Evolutionary conservation across 2,113 vertebrate species (phyloP), one percentile per base, ranked within the genome.

Genomic region (Galbula dea): DNA sequence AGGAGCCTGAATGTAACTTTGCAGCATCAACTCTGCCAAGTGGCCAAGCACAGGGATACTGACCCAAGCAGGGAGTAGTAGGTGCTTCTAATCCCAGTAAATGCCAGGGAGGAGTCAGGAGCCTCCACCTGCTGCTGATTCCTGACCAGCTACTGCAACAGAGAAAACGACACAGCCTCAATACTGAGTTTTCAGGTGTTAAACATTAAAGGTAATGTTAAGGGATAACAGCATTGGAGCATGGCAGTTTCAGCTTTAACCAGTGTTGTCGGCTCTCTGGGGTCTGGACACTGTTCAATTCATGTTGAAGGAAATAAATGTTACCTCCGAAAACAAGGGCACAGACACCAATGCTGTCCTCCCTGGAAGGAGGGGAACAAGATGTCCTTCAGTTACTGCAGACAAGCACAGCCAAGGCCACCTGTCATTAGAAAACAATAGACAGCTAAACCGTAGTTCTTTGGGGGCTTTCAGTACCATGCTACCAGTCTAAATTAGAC

Each of bases 151-250:
- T 76, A 34, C 29, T 39, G 71, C 67, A 69, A 19, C 1, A 45
- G 7, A 15, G 72, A 61, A 51, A 51, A 5, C 27, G 34, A 2
- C 5, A 30, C 74, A 71, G n/a, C 17, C 46, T 61, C 26, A 49
- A 32, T 15, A 1, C 74, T 2, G 43, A 4, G 0, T 8, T 36
- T 55, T 32, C 30, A 48, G n/a, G 12, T 16, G 4, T 49, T 5
- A 63, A 32, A 26, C 0, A 0, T 19, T 22, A 23, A 3, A 15
- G 0, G 1, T 6, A 24, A 10, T 0, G 51, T 43, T 43, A 43
- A 43, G 41, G 41, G 15, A 43, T 43, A 43, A 43, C 41, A 43
- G 11, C 41, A 43, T 43, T 43, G 11, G 52, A 54, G n/a, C 2
- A 23, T 45, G 66, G 37, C 59, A 57, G 30, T n/a, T 30, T 10